Percentiles rank a stretch among this genome's conserved stretches.
Evolutionary conservation across 2,113 vertebrate genomes (phyloP).

Genomic region (Turdus rufiventris): DNA sequence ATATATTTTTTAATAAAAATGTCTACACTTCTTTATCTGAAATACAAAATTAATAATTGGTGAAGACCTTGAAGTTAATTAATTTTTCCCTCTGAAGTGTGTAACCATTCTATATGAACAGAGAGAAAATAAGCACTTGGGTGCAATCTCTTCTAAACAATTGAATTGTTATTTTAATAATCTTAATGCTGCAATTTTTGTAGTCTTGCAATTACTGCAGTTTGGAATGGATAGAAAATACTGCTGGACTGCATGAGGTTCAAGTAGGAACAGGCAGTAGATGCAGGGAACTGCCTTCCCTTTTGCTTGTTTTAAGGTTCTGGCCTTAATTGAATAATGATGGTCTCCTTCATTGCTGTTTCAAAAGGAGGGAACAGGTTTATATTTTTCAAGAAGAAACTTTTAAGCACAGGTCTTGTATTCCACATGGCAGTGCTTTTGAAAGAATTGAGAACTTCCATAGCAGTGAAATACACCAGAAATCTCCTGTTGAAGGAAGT

Average conservation of each 20-base stretch:
- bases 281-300: background rate
- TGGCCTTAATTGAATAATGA: background rate
- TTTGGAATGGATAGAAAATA: background rate
- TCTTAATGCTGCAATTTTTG: background rate
- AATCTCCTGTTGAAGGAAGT: background rate
- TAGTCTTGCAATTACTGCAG: background rate
- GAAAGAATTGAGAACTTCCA: background rate
- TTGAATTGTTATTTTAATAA: background rate
- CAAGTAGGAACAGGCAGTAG: background rate
- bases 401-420: background rate
- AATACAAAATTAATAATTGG: background rate
- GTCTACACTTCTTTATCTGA: background rate
- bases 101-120: background rate
- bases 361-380: background rate
- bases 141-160: background rate
- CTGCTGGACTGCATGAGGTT: background rate
- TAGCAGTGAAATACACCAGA: background rate
- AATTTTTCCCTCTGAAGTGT: background rate
- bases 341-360: background rate
- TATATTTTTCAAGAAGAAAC: background rate
- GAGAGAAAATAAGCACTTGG: background rate
- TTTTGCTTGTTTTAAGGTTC: background rate
- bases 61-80: background rate
- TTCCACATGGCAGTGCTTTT: background rate
- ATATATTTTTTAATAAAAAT: background rate